These are phyloP conservation scores for Malthinus flaveolus DNA, from an alignment of 2,888 invertebrate species.

Conservation along the genomic window DNA sequence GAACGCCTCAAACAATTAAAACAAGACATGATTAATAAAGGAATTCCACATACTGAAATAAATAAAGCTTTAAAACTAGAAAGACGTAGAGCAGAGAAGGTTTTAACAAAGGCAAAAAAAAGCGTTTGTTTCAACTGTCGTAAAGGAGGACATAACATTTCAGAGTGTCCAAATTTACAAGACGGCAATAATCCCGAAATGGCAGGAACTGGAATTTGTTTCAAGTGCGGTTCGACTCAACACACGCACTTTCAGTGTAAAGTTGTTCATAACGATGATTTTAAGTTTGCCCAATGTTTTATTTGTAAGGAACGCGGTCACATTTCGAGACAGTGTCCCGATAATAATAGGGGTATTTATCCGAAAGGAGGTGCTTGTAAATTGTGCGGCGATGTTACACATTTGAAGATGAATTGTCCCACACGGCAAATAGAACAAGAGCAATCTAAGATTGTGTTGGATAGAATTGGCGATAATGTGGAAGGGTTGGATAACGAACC, in stretches of 20 bases:
- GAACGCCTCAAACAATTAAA: conserved; percentile 64
- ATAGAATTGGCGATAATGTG: too few relatives aligned
- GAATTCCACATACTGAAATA: conserved; percentile 69
- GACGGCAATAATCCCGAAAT: conserved; percentile 56
- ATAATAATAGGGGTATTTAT: conserved; percentile 85
- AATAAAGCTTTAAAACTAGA: conserved; percentile 69
- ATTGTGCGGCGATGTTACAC: conserved; percentile 83
- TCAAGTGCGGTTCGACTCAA: conserved; percentile 89
- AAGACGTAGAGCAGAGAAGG: conserved; percentile 72
- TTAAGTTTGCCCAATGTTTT: conserved; percentile 84
- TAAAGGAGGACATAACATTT: conserved; percentile 76
- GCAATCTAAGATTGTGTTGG: conserved; percentile 10
- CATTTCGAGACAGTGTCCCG: conserved; percentile 84
- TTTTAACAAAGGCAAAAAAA: conserved; percentile 65
- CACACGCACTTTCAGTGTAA: conserved; percentile 77
- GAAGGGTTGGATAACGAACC: too few relatives aligned
- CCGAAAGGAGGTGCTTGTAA: conserved; percentile 84
- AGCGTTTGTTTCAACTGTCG: conserved; percentile 81
- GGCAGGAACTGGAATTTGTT: conserved; percentile 72
- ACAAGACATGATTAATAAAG: conserved; percentile 66
- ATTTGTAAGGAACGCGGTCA: conserved; percentile 88
- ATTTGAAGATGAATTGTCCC: conserved; percentile 81
- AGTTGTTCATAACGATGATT: conserved; percentile 67
- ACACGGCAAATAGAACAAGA: conserved; percentile 52
- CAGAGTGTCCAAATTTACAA: conserved; percentile 76